Conservation (phyloP, 2,888 invertebrate species). For the Spialia ferax region DNA sequence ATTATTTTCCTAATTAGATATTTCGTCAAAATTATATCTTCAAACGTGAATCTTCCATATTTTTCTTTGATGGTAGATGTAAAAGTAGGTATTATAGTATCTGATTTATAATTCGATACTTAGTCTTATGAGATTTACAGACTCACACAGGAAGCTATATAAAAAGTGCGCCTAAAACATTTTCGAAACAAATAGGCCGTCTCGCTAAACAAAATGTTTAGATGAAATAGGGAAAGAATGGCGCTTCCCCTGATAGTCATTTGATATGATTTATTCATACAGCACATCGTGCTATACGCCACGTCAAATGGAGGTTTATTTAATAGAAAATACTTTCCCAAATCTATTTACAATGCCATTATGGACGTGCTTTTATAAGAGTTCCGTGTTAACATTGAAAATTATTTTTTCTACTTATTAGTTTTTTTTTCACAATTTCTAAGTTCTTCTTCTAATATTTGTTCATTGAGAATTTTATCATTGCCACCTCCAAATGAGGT, state of each 20-base stretch:
- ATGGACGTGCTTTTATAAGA: conserved; percentile 51
- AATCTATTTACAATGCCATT: conserved; percentile 86
- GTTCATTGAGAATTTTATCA: too few species aligned
- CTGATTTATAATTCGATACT: background rate
- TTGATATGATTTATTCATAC: conserved; percentile 91
- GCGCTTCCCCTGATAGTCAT: conserved; percentile 88
- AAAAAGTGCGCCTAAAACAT: conserved; percentile 35
- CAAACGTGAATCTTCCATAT: too few species aligned
- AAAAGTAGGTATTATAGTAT: too few species aligned
- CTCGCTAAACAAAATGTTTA: conserved; percentile 64
- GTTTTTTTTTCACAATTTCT: too few species aligned
- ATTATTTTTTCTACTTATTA: too few species aligned
- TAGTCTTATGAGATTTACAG: conserved; percentile 8
- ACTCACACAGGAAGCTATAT: conserved; percentile 29
- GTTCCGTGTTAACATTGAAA: conserved; percentile 1
- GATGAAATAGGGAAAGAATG: conserved; percentile 70
- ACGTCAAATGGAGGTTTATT: conserved; percentile 83
- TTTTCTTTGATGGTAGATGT: too few species aligned
- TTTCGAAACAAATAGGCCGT: conserved; percentile 35
- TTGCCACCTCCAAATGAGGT: too few species aligned
- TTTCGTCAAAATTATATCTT: too few species aligned
- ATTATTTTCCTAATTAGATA: too few species aligned
- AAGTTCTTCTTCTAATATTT: too few species aligned
- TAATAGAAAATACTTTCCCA: conserved; percentile 82
- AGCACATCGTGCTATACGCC: conserved; percentile 63